Percentiles rank a stretch among this genome's conserved stretches.
phyloP scores from a whole-genome alignment of 2,888 invertebrate species.

The Pycnomerus fuliginosus region DNA sequence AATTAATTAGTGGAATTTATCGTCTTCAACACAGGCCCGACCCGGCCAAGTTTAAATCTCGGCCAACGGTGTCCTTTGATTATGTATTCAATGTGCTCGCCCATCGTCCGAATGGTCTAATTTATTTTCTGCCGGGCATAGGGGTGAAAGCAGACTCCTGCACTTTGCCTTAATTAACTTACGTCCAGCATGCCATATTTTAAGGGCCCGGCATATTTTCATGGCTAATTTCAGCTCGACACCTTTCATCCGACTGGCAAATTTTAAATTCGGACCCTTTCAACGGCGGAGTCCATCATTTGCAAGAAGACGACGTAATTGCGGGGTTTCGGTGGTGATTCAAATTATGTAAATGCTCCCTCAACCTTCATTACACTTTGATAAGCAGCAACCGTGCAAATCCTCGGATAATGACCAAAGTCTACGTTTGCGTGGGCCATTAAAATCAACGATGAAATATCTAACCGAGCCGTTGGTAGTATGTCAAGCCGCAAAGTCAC shows the following conservation, averaged over 20 bases:
- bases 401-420: not conserved
- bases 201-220: too few relatives aligned
- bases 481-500: constrained; percentile 6
- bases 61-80: constrained; percentile 40
- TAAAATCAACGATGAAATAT: constrained; percentile 15
- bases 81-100: constrained; percentile 42
- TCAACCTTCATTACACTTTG: not conserved
- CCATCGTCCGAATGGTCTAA: constrained; percentile 36
- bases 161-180: constrained; percentile 26
- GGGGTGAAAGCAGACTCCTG: constrained; percentile 23
- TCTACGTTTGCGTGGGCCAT: constrained; percentile 11
- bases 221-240: too few relatives aligned
- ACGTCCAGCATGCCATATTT: not conserved
- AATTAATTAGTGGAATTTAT: constrained; percentile 51
- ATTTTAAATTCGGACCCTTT: too few relatives aligned
- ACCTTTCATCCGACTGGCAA: too few relatives aligned
- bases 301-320: too few relatives aligned
- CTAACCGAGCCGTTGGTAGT: constrained; percentile 3
- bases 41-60: constrained; percentile 43
- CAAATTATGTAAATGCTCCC: not conserved
- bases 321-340: too few relatives aligned
- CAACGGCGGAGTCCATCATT: too few relatives aligned
- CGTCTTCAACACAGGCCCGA: constrained; percentile 40
- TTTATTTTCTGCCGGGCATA: constrained; percentile 35
- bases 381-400: not conserved